Evolutionary conservation across 2,113 vertebrate genomes (phyloP).

Genomic region (Ptyas mucosa): DNA sequence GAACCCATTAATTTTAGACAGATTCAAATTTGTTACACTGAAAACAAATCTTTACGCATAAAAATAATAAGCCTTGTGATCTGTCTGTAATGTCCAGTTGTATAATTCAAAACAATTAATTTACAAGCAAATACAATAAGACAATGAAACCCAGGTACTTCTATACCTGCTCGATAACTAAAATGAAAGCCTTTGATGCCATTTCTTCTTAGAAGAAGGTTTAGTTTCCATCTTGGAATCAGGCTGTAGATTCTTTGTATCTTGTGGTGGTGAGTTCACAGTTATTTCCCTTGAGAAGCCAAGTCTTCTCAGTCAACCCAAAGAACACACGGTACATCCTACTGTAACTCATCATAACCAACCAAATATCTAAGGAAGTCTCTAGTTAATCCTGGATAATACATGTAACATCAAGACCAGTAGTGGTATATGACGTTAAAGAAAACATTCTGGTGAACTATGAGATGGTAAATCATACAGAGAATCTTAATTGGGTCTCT

Average conservation of each 20-base stretch:
- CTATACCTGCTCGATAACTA: not conserved
- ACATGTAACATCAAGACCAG: not conserved
- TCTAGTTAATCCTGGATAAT: fast-evolving
- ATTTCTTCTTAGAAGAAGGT: not conserved
- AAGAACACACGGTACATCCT: not conserved
- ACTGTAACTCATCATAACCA: not conserved
- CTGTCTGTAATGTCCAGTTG: not conserved
- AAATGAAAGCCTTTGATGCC: not conserved
- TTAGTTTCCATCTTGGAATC: not conserved
- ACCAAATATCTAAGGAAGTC: fast-evolving
- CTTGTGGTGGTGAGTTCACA: not conserved
- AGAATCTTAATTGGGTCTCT: not conserved
- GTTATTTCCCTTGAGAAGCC: not conserved
- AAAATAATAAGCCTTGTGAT: not conserved
- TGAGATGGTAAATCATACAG: not conserved
- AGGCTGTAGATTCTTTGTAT: not conserved
- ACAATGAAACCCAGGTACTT: not conserved
- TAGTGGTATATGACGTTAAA: not conserved
- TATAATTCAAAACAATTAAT: not conserved
- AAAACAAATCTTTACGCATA: not conserved
- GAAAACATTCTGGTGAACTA: not conserved
- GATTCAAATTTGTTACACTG: not conserved
- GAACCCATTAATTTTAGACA: not conserved
- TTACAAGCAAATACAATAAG: not conserved
- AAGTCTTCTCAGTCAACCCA: not conserved